Conservation (phyloP, 2,888 invertebrate genomes). For the Meteorus cinctellus region DNA sequence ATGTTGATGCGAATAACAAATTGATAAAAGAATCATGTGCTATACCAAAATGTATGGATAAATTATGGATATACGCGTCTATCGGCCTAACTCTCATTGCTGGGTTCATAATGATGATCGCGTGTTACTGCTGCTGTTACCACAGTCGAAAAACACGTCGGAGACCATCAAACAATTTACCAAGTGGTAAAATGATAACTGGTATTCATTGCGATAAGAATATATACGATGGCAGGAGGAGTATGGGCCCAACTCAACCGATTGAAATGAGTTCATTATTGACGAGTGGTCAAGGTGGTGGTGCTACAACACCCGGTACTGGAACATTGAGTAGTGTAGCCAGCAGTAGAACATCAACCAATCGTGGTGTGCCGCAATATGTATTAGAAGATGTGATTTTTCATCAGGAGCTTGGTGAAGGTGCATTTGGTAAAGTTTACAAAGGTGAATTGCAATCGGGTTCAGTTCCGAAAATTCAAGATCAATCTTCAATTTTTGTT, state of each 20-base stretch:
- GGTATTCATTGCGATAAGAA: conserved; percentile 79
- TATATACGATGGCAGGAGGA: conserved; percentile 85
- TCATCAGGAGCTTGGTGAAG: conserved; percentile 94
- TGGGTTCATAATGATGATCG: conserved; percentile 75
- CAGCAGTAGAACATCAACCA: conserved; percentile 74
- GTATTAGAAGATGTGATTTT: conserved; percentile 89
- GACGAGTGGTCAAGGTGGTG: conserved; percentile 72
- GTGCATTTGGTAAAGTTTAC: conserved; percentile 97
- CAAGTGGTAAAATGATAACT: conserved; percentile 69
- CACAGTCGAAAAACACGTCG: conserved; percentile 66
- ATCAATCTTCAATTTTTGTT: conserved; percentile 80
- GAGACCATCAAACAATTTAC: conserved; percentile 66
- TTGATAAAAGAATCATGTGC: conserved; percentile 88
- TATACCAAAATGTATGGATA: conserved; percentile 89
- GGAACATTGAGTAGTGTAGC: conserved; percentile 73
- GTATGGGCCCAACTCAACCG: conserved; percentile 78
- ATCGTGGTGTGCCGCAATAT: conserved; percentile 85
- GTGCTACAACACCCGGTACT: conserved; percentile 75
- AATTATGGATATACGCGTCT: conserved; percentile 88
- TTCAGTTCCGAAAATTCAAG: conserved; percentile 77
- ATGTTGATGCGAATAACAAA: conserved; percentile 80
- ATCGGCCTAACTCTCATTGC: conserved; percentile 77
- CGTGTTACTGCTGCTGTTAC: conserved; percentile 79
- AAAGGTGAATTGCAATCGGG: conserved; percentile 88
- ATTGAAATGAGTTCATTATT: conserved; percentile 90